These are phyloP conservation scores for Dicyema japonicum DNA, from an alignment of 1,140 invertebrate genomes.

Conservation along the genomic window DNA sequence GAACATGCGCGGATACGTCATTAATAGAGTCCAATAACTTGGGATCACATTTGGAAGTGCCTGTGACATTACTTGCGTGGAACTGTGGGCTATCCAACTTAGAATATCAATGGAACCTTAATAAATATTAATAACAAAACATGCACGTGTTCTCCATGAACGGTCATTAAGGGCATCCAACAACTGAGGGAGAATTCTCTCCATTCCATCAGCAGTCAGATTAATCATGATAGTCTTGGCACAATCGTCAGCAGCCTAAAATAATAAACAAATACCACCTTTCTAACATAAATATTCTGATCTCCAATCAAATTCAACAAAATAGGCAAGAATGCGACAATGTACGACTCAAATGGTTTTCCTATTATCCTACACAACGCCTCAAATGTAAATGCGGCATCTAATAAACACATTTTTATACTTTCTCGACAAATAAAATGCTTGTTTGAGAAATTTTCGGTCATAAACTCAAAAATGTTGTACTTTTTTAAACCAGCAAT, in stretches of 20 bases:
- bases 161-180: slow-evolving; percentile 71
- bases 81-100: slow-evolving; percentile 64
- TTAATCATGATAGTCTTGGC: slow-evolving; percentile 81
- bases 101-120: slow-evolving; percentile 64
- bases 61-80: slow-evolving; percentile 79
- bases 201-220: slow-evolving; percentile 72
- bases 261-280: slow-evolving; percentile 8
- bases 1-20: slow-evolving; percentile 88
- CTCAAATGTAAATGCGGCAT: slow-evolving; percentile 78
- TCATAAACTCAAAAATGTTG: slow-evolving; percentile 69
- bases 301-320: slow-evolving; percentile 78
- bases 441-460: slow-evolving; percentile 71
- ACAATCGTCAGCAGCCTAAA: slow-evolving; percentile 33
- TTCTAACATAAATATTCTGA: slow-evolving; percentile 34
- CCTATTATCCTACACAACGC: slow-evolving; percentile 75
- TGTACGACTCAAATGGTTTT: slow-evolving; percentile 81
- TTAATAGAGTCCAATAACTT: slow-evolving; percentile 77
- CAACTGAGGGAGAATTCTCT: slow-evolving; percentile 56
- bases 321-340: slow-evolving; percentile 73
- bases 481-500: slow-evolving; percentile 70
- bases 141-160: slow-evolving; percentile 88
- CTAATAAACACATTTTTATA: slow-evolving; percentile 19
- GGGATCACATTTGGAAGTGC: slow-evolving; percentile 92
- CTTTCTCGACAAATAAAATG: slow-evolving; percentile 64
- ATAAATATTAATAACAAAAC: slow-evolving; percentile 16